Evolutionary conservation across 2,888 invertebrate species (phyloP).

Genomic region (Acanthosepion lycidas): DNA sequence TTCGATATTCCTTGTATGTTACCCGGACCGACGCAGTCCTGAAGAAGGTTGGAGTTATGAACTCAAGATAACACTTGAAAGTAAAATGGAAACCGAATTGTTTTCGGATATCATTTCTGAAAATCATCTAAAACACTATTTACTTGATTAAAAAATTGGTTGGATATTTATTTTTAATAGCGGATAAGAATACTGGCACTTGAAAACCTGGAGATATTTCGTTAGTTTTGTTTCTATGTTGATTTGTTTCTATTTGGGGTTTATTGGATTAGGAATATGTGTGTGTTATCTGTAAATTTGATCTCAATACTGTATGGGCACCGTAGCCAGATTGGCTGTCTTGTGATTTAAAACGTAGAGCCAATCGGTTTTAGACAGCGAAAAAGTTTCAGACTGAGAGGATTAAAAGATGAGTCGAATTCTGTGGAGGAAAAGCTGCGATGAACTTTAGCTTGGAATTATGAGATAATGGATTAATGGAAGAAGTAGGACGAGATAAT

Average conservation of each 20-base stretch:
- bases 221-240: neutral
- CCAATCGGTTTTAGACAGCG: neutral
- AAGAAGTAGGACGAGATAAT: neutral
- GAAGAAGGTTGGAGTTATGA: too few relatives aligned
- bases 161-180: neutral
- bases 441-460: neutral
- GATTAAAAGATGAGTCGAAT: neutral
- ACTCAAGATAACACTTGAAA: too few relatives aligned
- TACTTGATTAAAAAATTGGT: neutral
- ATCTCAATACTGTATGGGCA: neutral
- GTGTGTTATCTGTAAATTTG: neutral
- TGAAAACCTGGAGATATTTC: neutral
- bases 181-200: neutral
- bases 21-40: too few relatives aligned
- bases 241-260: neutral
- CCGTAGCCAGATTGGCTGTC: neutral
- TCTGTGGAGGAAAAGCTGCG: neutral
- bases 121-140: neutral
- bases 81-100: too few relatives aligned
- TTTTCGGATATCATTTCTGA: too few relatives aligned
- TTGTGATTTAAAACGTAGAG: neutral
- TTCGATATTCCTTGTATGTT: too few relatives aligned
- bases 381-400: neutral
- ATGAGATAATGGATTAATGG: neutral
- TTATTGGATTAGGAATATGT: neutral